Conservation (phyloP, 2,888 invertebrate species). For the Drosophila anomalata region DNA sequence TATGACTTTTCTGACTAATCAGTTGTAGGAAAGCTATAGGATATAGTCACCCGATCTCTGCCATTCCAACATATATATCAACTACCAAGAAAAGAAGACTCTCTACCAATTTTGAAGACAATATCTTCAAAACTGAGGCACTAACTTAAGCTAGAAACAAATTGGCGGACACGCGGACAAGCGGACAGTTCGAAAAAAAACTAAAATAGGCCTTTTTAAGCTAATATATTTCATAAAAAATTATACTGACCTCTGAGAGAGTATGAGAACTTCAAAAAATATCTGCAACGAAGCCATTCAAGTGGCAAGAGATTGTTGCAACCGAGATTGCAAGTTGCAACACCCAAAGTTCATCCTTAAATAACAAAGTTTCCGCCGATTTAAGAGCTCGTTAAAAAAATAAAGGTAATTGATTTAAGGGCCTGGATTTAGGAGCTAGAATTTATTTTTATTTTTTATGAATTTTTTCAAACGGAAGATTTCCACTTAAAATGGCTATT, state of each 20-base stretch:
- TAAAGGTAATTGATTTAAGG: background rate
- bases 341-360: constrained; percentile 10
- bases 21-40: too few species aligned
- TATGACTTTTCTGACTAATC: too few species aligned
- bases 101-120: too few species aligned
- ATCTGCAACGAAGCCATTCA: background rate
- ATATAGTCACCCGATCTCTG: too few species aligned
- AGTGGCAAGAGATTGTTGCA: constrained; percentile 3
- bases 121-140: too few species aligned
- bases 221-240: too few species aligned
- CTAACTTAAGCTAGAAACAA: too few species aligned
- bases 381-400: background rate
- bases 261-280: background rate
- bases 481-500: background rate
- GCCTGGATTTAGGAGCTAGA: background rate
- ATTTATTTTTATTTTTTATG: background rate
- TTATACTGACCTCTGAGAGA: background rate
- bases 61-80: too few species aligned
- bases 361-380: background rate
- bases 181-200: too few species aligned
- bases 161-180: too few species aligned
- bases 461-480: background rate
- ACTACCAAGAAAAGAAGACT: too few species aligned
- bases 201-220: too few species aligned
- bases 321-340: constrained; percentile 4